phyloP scores from a whole-genome alignment of 2,888 invertebrate species.

The Helicoverpa assulta region DNA sequence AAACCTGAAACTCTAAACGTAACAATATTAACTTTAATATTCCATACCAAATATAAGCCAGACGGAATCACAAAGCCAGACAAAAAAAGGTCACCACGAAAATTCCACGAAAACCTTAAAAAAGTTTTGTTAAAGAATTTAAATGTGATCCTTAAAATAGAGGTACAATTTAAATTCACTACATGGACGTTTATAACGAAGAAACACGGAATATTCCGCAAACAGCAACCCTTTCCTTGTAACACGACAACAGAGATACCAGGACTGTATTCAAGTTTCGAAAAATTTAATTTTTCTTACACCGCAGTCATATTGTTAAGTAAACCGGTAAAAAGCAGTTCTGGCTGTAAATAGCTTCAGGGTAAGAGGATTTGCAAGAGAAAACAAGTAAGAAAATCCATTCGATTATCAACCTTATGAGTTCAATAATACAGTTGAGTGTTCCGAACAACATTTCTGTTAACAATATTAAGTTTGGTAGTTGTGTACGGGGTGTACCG shows the following conservation, averaged over 20 bases:
- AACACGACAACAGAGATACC: constrained; percentile 30
- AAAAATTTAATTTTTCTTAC: constrained; percentile 56
- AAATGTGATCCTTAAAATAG: constrained; percentile 44
- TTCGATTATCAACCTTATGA: constrained; percentile 16
- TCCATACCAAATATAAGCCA: neutral
- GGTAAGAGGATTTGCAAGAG: constrained; percentile 67
- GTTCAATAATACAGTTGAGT: constrained; percentile 1
- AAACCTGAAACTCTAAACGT: neutral
- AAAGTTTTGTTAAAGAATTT: constrained; percentile 37
- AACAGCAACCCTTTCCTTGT: constrained; percentile 41
- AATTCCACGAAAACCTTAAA: constrained; percentile 26
- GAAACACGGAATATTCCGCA: constrained; percentile 35
- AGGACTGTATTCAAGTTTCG: constrained; percentile 36
- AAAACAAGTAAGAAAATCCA: constrained; percentile 22
- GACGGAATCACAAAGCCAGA: constrained; percentile 13
- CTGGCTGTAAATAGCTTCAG: constrained; percentile 65
- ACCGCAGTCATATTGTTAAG: constrained; percentile 62
- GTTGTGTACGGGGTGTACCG: constrained; percentile 20
- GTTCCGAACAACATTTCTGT: constrained; percentile 16
- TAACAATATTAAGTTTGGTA: constrained; percentile 47
- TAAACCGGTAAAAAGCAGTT: constrained; percentile 65
- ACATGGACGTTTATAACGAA: constrained; percentile 36
- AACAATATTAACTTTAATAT: neutral
- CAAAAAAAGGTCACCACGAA: constrained; percentile 9
- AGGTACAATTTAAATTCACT: constrained; percentile 55